phyloP scores from a whole-genome alignment of 1,140 invertebrate genomes.

The Paramacrobiotus metropolitanus region DNA sequence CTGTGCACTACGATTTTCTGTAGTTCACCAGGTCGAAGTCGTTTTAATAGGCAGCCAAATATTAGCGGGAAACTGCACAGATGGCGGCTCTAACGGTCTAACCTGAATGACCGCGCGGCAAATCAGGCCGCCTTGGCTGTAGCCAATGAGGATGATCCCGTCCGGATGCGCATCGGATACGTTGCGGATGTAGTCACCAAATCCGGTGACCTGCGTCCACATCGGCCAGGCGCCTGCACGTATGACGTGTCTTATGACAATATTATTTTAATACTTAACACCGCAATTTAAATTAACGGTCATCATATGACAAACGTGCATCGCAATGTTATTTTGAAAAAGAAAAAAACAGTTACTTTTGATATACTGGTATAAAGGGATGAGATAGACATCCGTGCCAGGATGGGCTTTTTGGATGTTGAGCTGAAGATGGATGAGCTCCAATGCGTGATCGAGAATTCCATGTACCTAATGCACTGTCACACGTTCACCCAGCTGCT shows the following conservation, averaged over 20 bases:
- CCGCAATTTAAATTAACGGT: too few relatives aligned
- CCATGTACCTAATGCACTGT: conserved; percentile 1
- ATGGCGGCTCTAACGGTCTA: not conserved
- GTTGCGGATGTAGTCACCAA: conserved; percentile 40
- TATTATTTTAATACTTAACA: too few relatives aligned
- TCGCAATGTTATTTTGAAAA: too few relatives aligned
- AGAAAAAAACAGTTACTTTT: too few relatives aligned
- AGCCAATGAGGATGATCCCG: conserved; percentile 54
- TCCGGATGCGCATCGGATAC: conserved; percentile 45
- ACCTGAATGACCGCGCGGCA: conserved; percentile 35
- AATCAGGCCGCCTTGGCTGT: conserved; percentile 60
- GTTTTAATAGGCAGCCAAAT: not conserved
- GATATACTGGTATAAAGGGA: conserved; percentile 45
- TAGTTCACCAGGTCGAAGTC: not conserved
- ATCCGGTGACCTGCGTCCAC: conserved; percentile 53
- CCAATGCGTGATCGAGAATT: not conserved
- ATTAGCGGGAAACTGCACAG: not conserved
- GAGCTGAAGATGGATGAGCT: not conserved
- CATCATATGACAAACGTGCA: too few relatives aligned
- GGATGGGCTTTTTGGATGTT: conserved; percentile 41
- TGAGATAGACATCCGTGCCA: conserved; percentile 49
- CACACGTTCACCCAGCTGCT: too few relatives aligned
- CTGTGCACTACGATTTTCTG: conserved; percentile 1
- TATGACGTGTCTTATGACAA: too few relatives aligned
- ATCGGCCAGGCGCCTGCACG: conserved; percentile 57